Conservation (phyloP, 2,888 invertebrate genomes). For the Crossocerus cetratus region DNA sequence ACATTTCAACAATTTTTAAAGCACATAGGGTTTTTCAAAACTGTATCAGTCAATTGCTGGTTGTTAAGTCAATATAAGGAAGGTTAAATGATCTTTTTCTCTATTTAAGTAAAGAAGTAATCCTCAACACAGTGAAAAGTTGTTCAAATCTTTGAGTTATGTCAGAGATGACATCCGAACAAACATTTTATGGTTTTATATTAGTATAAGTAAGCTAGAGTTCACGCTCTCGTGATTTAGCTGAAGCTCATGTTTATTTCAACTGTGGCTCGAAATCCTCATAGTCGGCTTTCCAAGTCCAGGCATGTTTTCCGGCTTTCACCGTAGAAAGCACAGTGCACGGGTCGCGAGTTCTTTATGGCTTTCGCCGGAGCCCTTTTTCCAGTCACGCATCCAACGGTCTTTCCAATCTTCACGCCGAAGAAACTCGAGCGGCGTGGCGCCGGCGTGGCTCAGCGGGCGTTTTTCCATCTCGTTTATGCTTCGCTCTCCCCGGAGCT, state of each 20-base stretch:
- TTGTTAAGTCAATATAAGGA: too few relatives aligned
- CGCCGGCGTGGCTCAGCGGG: conserved; percentile 27
- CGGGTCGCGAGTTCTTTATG: conserved; percentile 45
- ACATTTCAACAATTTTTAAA: too few relatives aligned
- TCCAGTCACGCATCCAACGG: conserved; percentile 15
- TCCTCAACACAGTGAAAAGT: too few relatives aligned
- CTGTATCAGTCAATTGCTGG: too few relatives aligned
- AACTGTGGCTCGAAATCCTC: conserved; percentile 42
- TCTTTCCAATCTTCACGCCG: conserved; percentile 37
- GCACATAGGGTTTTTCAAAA: too few relatives aligned
- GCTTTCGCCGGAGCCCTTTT: conserved; percentile 32
- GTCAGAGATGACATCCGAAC: too few relatives aligned
- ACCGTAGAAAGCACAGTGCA: conserved; percentile 25
- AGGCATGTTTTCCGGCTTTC: conserved; percentile 1
- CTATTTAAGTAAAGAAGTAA: too few relatives aligned
- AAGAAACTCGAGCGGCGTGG: conserved; percentile 27
- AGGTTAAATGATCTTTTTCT: too few relatives aligned
- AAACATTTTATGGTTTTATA: too few relatives aligned
- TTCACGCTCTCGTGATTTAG: conserved; percentile 40
- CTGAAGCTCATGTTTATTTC: conserved; percentile 29
- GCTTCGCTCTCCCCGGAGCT: conserved; percentile 4
- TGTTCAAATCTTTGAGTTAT: too few relatives aligned
- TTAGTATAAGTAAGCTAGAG: conserved; percentile 21
- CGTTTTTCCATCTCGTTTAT: conserved; percentile 36
- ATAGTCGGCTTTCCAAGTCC: conserved; percentile 13